Conservation (phyloP, 2,113 vertebrate species). For the Anguilla rostrata region DNA sequence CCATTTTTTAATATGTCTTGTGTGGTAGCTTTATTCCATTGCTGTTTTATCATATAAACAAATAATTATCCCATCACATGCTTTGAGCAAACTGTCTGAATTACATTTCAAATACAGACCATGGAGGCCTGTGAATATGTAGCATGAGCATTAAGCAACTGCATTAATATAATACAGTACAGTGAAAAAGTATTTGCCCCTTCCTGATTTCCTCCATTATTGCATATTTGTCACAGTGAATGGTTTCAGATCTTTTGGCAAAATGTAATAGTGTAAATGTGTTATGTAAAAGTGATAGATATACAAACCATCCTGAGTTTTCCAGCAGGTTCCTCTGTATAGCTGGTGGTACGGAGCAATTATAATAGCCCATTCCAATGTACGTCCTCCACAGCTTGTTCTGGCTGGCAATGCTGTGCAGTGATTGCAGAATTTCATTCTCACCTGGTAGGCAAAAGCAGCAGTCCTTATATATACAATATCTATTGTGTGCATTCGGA, state of each 20-base stretch:
- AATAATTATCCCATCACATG: too few relatives aligned
- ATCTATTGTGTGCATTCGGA: not conserved
- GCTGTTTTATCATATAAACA: too few relatives aligned
- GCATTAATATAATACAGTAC: not conserved
- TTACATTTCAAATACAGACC: not conserved
- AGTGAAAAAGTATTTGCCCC: too few relatives aligned
- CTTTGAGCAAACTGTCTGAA: too few relatives aligned
- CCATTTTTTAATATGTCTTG: too few relatives aligned
- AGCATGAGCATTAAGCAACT: not conserved
- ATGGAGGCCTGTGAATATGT: not conserved
- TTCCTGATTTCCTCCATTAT: too few relatives aligned
- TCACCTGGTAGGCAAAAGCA: slow-evolving; percentile 74
- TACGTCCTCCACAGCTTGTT: slow-evolving; percentile 95
- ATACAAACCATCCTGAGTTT: slow-evolving; percentile 92
- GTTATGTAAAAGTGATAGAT: not conserved
- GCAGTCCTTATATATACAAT: not conserved
- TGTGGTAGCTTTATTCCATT: too few relatives aligned
- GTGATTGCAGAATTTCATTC: slow-evolving; percentile 85
- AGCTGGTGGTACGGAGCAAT: slow-evolving; percentile 85
- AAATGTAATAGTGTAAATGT: too few relatives aligned
- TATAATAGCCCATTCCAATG: slow-evolving; percentile 98
- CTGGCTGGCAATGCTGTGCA: slow-evolving; percentile 83
- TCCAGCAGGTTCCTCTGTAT: slow-evolving; percentile 90
- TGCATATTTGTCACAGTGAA: too few relatives aligned
- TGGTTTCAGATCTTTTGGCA: too few relatives aligned